Evolutionary conservation across 2,797 vertebrate genomes (phyloP).

Genomic region (Mycteria americana): DNA sequence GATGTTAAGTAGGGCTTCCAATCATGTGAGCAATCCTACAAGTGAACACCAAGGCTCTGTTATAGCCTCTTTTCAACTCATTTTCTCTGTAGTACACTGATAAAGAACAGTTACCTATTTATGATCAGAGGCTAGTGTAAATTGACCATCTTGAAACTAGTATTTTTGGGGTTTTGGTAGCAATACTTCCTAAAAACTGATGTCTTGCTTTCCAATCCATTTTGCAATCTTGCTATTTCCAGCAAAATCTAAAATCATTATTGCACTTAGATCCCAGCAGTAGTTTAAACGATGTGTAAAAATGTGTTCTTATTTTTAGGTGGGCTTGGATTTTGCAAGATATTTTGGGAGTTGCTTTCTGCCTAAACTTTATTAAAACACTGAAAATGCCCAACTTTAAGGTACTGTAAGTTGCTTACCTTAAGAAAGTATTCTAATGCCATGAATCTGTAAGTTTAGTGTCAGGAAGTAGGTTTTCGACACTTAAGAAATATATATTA

Average conservation of each 20-base stretch:
- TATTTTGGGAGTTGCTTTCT: slow-evolving; percentile 91
- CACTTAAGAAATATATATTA: neutral
- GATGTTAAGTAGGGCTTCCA: neutral
- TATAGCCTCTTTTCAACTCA: neutral
- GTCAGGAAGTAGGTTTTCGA: neutral
- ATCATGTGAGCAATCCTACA: neutral
- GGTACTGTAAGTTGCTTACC: slow-evolving; percentile 75
- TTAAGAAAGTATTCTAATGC: neutral
- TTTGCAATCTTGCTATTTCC: neutral
- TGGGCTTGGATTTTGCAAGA: slow-evolving; percentile 98
- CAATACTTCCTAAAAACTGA: neutral
- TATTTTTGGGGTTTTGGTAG: neutral
- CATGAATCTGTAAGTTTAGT: neutral
- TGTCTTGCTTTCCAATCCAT: neutral
- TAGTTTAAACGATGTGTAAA: neutral
- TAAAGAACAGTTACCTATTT: neutral
- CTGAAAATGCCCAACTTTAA: slow-evolving; percentile 94
- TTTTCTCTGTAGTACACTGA: neutral
- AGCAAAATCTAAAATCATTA: neutral
- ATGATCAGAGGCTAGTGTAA: neutral
- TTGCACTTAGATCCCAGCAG: neutral
- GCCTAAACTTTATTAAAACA: slow-evolving; percentile 94
- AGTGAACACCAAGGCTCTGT: neutral
- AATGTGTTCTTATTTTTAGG: slow-evolving; percentile 71
- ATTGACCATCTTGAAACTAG: neutral